These are phyloP conservation scores for Meloe dianella DNA, from an alignment of 2,888 invertebrate species.

Conservation along the genomic window DNA sequence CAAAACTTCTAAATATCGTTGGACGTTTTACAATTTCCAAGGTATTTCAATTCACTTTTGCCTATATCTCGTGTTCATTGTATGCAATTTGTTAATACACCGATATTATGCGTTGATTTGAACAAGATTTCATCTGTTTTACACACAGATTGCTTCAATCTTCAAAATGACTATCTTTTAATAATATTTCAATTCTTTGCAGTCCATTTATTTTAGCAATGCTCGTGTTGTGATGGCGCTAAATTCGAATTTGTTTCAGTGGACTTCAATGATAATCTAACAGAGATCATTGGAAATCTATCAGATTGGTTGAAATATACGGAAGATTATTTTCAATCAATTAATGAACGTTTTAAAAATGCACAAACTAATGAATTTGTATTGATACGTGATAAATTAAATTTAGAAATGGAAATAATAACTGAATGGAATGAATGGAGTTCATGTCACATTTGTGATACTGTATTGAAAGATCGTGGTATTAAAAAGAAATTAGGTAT, in stretches of 20 bases:
- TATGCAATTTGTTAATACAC: too few species aligned
- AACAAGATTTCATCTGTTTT: too few species aligned
- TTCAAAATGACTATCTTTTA: too few species aligned
- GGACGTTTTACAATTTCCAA: too few species aligned
- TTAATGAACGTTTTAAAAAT: slow-evolving; percentile 59
- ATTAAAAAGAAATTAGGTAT: slow-evolving; percentile 58
- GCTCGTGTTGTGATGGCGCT: neutral
- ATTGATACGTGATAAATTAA: slow-evolving; percentile 56
- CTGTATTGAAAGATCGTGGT: slow-evolving; percentile 54
- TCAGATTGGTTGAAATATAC: slow-evolving; percentile 62
- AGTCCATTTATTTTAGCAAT: neutral
- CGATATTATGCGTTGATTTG: too few species aligned
- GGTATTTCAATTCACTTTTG: too few species aligned
- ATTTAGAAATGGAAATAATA: slow-evolving; percentile 59
- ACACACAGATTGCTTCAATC: too few species aligned
- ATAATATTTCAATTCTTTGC: too few species aligned
- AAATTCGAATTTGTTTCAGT: slow-evolving; percentile 29
- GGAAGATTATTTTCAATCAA: slow-evolving; percentile 57
- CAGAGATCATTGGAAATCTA: slow-evolving; percentile 58
- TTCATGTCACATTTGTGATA: slow-evolving; percentile 61
- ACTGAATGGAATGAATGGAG: slow-evolving; percentile 65
- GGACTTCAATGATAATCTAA: slow-evolving; percentile 27
- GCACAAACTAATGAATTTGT: slow-evolving; percentile 58
- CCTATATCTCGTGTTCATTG: too few species aligned
- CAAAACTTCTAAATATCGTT: too few species aligned